Conservation (phyloP, 1,140 invertebrate species). For the Drosophila watanabei region DNA sequence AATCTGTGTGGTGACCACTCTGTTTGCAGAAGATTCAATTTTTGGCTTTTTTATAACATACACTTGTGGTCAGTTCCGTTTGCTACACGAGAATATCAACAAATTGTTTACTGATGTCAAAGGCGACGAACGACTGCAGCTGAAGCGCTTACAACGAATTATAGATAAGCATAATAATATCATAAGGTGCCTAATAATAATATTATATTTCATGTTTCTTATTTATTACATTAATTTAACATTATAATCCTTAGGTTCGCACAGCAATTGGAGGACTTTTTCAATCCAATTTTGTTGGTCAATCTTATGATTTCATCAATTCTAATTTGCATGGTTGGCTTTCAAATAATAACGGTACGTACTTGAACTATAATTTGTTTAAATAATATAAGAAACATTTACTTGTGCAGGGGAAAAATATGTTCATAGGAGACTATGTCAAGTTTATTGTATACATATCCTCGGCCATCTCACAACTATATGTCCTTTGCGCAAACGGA, state of each 20-base stretch:
- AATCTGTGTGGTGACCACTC: conserved; percentile 82
- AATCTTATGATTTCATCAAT: conserved; percentile 78
- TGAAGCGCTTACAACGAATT: conserved; percentile 41
- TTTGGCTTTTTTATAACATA: conserved; percentile 82
- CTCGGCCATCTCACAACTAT: conserved; percentile 73
- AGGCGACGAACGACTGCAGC: conserved; percentile 4
- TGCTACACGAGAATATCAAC: conserved; percentile 69
- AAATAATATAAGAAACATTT: neutral
- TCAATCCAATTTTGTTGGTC: conserved; percentile 78
- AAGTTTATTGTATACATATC: conserved; percentile 80
- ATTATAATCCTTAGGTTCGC: conserved; percentile 52
- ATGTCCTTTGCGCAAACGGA: conserved; percentile 78
- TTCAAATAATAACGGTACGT: conserved; percentile 80
- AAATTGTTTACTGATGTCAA: conserved; percentile 23
- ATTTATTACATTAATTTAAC: neutral
- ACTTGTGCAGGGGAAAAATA: conserved; percentile 58
- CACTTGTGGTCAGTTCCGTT: conserved; percentile 75
- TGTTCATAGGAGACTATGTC: conserved; percentile 79
- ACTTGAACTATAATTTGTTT: neutral
- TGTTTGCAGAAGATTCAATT: conserved; percentile 82
- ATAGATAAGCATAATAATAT: conserved; percentile 64
- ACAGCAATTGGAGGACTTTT: conserved; percentile 69
- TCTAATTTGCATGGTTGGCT: conserved; percentile 83
- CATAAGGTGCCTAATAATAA: conserved; percentile 40
- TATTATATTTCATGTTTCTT: neutral